Base-by-base conservation (phyloP, 64 coral and sea anemone species). In the Astreopora myriophthalma region DNA sequence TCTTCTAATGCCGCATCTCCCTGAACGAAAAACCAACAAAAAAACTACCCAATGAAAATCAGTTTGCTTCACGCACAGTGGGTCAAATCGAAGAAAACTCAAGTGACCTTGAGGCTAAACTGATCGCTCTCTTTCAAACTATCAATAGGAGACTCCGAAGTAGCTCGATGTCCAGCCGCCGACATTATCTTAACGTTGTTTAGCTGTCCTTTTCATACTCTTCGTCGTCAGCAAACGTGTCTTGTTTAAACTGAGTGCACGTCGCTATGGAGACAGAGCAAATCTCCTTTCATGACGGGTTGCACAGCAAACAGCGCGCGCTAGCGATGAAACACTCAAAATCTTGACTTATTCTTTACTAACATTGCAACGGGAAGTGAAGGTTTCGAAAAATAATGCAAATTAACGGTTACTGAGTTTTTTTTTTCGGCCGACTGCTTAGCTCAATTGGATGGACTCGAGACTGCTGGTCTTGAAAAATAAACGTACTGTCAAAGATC, bases 281-380 rank as follows among this genome's bases (percentile, higher is more conserved):
- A 64, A 65, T 83, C 79, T 8, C 79, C 79, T 35, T 64, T 83
- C 79, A 83, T 83, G 79, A 83, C 79, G 55, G 31, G 79, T 39
- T 83, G 32, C 79, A 17, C 28, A n/a, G 79, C 29, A 26, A 80
- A 14, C 29, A 60, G 55, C 57, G 52, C 20, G 58, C 34, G 79
- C 57, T 34, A 14, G 9, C 8, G 32, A 71, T 8, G 13, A 31
- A 6, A n/a, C n/a, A 28, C n/a, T n/a, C n/a, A n/a, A n/a, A n/a
- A n/a, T n/a, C n/a, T n/a, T n/a, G n/a, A n/a, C n/a, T n/a, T n/a
- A n/a, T n/a, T n/a, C n/a, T n/a, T n/a, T n/a, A n/a, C n/a, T n/a
- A n/a, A n/a, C n/a, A n/a, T n/a, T n/a, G n/a, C n/a, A n/a, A n/a
- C n/a, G n/a, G n/a, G n/a, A n/a, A n/a, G n/a, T n/a, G n/a, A n/a